Conservation (phyloP, 2,797 vertebrate species). For the Tadarida brasiliensis region DNA sequence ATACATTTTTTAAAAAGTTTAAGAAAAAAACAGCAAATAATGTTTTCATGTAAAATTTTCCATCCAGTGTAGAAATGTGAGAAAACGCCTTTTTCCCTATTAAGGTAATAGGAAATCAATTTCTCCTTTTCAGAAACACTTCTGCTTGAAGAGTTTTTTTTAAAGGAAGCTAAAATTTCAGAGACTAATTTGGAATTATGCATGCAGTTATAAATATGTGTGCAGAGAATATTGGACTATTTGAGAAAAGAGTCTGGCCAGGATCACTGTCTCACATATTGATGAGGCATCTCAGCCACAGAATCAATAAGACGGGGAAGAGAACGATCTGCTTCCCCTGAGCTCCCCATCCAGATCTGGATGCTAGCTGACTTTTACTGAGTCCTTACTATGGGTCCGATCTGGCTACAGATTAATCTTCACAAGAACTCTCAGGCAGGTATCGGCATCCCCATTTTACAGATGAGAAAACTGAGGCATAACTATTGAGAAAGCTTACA, state of each 20-base stretch:
- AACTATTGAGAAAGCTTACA: constrained; percentile 6
- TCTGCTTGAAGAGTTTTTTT: background rate
- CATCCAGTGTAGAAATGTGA: background rate
- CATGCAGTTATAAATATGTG: background rate
- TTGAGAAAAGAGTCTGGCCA: background rate
- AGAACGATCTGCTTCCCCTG: background rate
- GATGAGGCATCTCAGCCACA: background rate
- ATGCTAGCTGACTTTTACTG: background rate
- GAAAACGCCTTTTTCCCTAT: constrained; percentile 12
- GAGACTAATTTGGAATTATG: constrained; percentile 1
- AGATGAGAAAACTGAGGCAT: constrained; percentile 36
- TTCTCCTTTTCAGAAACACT: constrained; percentile 43
- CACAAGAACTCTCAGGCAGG: background rate
- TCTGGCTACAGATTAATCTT: background rate
- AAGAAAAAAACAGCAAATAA: background rate
- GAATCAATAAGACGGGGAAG: background rate
- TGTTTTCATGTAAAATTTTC: constrained; percentile 35
- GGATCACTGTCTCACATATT: background rate
- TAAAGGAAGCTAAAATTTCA: constrained; percentile 39
- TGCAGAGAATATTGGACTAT: background rate
- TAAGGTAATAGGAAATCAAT: constrained; percentile 17
- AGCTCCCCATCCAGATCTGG: background rate
- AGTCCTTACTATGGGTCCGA: background rate
- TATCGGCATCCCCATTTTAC: background rate
- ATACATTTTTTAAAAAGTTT: background rate